Base-by-base conservation (phyloP, 2,797 vertebrate genomes). In the Diplodus sargus region DNA sequence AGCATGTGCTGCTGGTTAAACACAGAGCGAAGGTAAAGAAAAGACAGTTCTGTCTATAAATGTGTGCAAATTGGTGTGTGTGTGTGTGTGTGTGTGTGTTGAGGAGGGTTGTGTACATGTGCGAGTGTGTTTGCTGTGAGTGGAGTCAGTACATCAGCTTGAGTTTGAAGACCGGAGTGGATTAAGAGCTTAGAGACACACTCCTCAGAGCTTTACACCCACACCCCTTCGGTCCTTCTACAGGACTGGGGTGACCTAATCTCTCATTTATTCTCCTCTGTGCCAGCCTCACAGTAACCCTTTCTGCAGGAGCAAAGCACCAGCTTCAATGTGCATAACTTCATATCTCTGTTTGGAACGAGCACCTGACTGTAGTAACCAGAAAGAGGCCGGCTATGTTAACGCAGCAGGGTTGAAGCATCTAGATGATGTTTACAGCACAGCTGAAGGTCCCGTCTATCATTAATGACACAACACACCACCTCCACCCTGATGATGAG, bases 101-200 rank as follows among this genome's bases (percentile, higher is more conserved):
- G 42, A 16, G 52, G 61, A 28, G 18, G 71, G 47, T 2, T 60
- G 49, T 39, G 67, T 63, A 1, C 53, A 22, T 34, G 53, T 56
- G 53, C 0, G 68, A 16, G 59, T 60, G 72, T 77, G 56, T 15
- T 10, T 47, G 61, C 20, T 18, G 75, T 54, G 71, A 45, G 78
- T 63, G 5, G 9, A 76, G 78, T 71, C 78, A 77, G 81, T 82
- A 74, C 78, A 76, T 79, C 80, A 82, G 76, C 64, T 54, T 78
- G 74, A 62, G 78, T 66, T 82, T 62, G 78, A 82, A 84, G 82
- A 82, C 78, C 79, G 15, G 54, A 85, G 79, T 88, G 90, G 89
- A 92, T 93, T 92, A 92, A 85, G 53, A 84, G 86, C 77, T 92
- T 90, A 90, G 84, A 83, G 81, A 83, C 76, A 58, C 87, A 82